Evolutionary conservation across 1,140 invertebrate genomes (phyloP), one percentile per base, ranked within the genome.

Genomic region (Melipona quadrifasciata): DNA sequence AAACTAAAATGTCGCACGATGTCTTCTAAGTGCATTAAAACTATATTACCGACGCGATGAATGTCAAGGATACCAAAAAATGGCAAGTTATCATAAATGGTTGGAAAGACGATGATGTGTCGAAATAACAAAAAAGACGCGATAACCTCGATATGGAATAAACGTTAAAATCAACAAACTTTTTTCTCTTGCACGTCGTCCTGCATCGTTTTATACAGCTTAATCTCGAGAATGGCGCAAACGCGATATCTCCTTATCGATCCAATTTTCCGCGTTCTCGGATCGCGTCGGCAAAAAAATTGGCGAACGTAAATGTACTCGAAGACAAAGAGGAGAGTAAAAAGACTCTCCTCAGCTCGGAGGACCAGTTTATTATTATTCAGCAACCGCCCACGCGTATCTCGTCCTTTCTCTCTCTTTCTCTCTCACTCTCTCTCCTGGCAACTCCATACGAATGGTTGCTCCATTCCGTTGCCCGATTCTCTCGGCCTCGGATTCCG

Each of bases 331-430:
- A 86, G 76, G n/a, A n/a, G n/a, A n/a, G n/a, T n/a, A 82, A 81
- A 74, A 83, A 83, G 86, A 73, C 84, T 90, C 67, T 82, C 83
- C 67, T 84, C 84, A 77, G 85, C 67, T 82, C 79, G 86, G 83
- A 77, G 85, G 86, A 71, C 89, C 88, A 88, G 91, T 92, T 91
- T 92, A 90, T 92, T 92, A 90, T 92, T 91, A 92, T 92, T 92
- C 88, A 89, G 89, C 90, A 91, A 91, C 87, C 91, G 91, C 91
- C 91, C 91, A 92, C 91, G 89, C 89, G 84, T 82, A 89, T 80
- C 90, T 87, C 80, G 86, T 86, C 61, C 58, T 39, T 17, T 27
- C n/a, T 55, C 89, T 58, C 55, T 31, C 82, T 79, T 64, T 64
- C n/a, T 27, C n/a, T 55, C 89, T 58, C 55, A 27, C 82, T 79